Conservation (phyloP, 1,140 invertebrate species). For the Bombus ignitus region DNA sequence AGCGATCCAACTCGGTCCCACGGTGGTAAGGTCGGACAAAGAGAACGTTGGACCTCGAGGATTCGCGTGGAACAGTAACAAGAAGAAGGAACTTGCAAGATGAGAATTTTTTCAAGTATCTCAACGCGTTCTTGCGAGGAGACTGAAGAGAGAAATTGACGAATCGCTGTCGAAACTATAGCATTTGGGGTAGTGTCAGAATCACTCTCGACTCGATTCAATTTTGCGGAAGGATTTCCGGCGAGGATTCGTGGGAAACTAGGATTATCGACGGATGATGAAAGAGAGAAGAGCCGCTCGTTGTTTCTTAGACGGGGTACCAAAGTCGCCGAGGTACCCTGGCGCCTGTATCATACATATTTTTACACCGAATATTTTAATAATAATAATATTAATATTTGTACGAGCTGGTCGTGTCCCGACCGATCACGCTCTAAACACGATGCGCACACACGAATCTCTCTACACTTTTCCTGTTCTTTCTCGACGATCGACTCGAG, state of each 20-base stretch:
- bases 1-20: constrained; percentile 63
- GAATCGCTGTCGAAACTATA: background rate
- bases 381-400: constrained; percentile 66
- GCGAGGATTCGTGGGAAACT: background rate
- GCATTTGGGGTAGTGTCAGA: background rate
- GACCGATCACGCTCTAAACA: constrained; percentile 15
- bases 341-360: constrained; percentile 75
- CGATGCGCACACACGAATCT: constrained; percentile 52
- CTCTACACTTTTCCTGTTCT: constrained; percentile 53
- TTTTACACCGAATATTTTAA: constrained; percentile 81
- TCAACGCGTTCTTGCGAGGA: background rate
- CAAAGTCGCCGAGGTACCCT: constrained; percentile 32
- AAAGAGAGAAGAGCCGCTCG: constrained; percentile 29
- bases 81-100: background rate
- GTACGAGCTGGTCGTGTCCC: constrained; percentile 36
- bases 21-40: constrained; percentile 14
- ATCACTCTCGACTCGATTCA: background rate
- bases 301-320: constrained; percentile 33
- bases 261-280: background rate
- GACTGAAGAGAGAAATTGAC: background rate
- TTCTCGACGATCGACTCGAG: constrained; percentile 59
- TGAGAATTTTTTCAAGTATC: background rate
- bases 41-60: constrained; percentile 25
- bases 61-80: constrained; percentile 4
- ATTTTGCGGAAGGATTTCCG: background rate